Percentiles rank a stretch among this genome's conserved stretches.
These are phyloP conservation scores for Bolborhynchus lineola DNA, from an alignment of 2,113 vertebrate species.

Conservation along the genomic window DNA sequence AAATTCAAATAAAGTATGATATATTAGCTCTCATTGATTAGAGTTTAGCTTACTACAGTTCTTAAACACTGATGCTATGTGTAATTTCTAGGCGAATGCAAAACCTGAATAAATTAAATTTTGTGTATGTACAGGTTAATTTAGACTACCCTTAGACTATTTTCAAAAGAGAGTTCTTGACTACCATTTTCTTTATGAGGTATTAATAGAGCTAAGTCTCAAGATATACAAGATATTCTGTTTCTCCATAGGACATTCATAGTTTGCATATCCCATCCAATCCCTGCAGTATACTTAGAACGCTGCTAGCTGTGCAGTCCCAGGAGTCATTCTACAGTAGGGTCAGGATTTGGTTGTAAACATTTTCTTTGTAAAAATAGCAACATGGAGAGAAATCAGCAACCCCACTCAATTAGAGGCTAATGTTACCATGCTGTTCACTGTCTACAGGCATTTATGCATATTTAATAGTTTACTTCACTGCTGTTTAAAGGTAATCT, in stretches of 20 bases:
- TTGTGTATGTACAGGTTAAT: not conserved
- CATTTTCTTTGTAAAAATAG: not conserved
- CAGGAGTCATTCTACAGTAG: not conserved
- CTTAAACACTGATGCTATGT: not conserved
- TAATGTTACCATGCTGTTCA: not conserved
- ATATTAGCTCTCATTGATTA: not conserved
- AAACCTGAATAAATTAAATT: not conserved
- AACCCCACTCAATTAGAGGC: not conserved
- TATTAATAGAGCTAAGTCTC: not conserved
- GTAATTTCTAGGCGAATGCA: not conserved
- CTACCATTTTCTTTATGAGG: not conserved
- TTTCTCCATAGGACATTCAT: not conserved
- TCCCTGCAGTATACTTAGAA: not conserved
- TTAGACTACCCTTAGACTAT: not conserved
- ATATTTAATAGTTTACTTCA: not conserved
- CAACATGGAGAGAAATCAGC: not conserved
- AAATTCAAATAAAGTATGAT: not conserved
- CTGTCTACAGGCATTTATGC: not conserved
- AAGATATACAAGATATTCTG: not conserved
- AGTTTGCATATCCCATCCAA: not conserved
- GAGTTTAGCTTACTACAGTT: not conserved
- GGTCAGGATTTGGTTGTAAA: not conserved
- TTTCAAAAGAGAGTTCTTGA: not conserved
- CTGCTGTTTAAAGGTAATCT: not conserved
- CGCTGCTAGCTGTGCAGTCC: not conserved